Conservation (phyloP, 2,797 vertebrate genomes). For the Trachurus trachurus region DNA sequence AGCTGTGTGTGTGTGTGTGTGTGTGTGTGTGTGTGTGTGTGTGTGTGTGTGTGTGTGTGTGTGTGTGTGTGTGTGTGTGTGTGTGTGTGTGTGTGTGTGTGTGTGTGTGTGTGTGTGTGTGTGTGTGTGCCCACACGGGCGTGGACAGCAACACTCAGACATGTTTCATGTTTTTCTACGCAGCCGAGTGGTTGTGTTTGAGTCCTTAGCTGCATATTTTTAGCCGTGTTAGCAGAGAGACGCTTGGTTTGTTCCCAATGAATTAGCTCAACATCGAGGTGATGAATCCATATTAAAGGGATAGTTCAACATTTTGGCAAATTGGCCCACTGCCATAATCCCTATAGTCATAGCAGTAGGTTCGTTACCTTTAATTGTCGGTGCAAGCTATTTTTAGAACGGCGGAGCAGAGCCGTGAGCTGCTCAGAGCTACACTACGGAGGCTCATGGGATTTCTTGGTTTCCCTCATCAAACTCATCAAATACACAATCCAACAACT, state of each 20-base stretch:
- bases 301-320: too few species aligned
- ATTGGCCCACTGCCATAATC: too few species aligned
- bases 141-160: not conserved
- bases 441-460: too few species aligned
- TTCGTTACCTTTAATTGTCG: too few species aligned
- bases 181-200: not conserved
- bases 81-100: slow-evolving; percentile 15
- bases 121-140: not conserved
- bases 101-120: slow-evolving; percentile 16
- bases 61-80: slow-evolving; percentile 2
- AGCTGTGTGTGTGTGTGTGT: not conserved
- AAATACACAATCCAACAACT: too few species aligned
- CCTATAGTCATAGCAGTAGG: too few species aligned
- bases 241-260: not conserved
- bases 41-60: too few species aligned
- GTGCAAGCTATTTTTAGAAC: too few species aligned
- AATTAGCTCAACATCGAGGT: not conserved
- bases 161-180: slow-evolving; percentile 5
- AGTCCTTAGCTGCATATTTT: slow-evolving; percentile 8
- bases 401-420: too few species aligned
- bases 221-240: not conserved
- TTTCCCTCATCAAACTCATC: too few species aligned
- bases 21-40: too few species aligned
- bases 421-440: too few species aligned
- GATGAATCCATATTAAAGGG: not conserved